Evolutionary conservation across 2,888 invertebrate species (phyloP).

Genomic region (Xestobium rufovillosum): DNA sequence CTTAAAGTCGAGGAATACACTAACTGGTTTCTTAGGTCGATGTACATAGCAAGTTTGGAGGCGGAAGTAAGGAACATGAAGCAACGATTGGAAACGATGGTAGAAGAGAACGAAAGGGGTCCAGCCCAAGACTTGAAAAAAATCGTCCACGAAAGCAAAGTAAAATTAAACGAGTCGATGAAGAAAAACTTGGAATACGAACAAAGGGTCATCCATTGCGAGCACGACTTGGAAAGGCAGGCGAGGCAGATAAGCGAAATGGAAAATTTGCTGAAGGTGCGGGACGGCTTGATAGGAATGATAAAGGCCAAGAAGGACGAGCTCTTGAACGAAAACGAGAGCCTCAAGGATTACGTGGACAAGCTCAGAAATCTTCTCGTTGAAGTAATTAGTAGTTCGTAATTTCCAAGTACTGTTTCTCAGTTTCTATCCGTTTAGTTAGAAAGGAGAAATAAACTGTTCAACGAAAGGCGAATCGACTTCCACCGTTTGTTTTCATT

Average conservation of each 20-base stretch:
- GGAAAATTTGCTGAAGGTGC: constrained; percentile 54
- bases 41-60: constrained; percentile 29
- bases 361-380: constrained; percentile 32
- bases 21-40: constrained; percentile 27
- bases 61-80: constrained; percentile 32
- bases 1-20: not conserved
- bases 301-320: constrained; percentile 49
- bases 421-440: not conserved
- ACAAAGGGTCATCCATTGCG: constrained; percentile 46
- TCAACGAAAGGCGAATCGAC: no score
- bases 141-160: constrained; percentile 35
- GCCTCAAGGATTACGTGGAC: constrained; percentile 34
- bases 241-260: constrained; percentile 54
- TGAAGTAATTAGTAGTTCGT: constrained; percentile 28
- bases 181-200: constrained; percentile 35
- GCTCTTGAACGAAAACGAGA: constrained; percentile 47
- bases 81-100: constrained; percentile 28
- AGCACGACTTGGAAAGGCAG: constrained; percentile 52
- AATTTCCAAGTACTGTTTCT: not conserved
- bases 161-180: constrained; percentile 31
- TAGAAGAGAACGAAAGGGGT: constrained; percentile 29
- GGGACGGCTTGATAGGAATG: constrained; percentile 53
- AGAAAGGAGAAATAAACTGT: no score
- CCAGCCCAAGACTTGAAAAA: constrained; percentile 32
- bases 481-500: no score